Base-by-base conservation (phyloP, 2,797 vertebrate species). In the Acanthopagrus latus region DNA sequence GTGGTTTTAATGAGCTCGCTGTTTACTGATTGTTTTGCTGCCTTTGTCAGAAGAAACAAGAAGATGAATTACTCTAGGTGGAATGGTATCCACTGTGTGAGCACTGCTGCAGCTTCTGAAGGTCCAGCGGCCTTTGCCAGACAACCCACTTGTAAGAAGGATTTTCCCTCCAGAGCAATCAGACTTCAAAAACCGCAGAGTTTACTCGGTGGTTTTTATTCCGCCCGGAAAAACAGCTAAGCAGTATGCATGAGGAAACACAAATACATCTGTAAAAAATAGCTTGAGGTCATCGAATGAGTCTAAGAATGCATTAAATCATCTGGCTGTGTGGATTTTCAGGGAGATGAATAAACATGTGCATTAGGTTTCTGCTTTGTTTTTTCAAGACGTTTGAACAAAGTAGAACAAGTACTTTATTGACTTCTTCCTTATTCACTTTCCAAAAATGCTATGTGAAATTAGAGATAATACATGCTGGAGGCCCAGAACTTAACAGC, bases 1-100 rank as follows among this genome's bases (percentile, higher is more conserved):
- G 85, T 81, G 65, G 59, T 77, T 91, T 93, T 89, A 89, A 92
- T 88, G 85, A 90, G 79, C 57, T 72, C 75, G 33, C 47, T 80
- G 76, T 89, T 88, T 85, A 85, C 82, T 85, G 78, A 74, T 79
- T 83, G 82, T 88, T 86, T 75, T 80, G 64, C 80, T 83, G 76
- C 80, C 71, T 84, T 87, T 92, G 82, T 85, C 76, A 55, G 23
- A 46, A 47, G n/a, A 44, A 64, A 85, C 23, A 29, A 81, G 69
- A 73, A 72, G 67, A 79, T 75, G 55, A 84, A 87, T 84, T 71
- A 87, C 60, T 59, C 43, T 21, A 64, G 52, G 79, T 81, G 74
- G 29, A 74, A 68, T 2, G 2, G 69, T 59, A 64, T 54, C 54
- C 25, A 14, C 57, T 38, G 27, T 69, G 64, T 41, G 47, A 64